phyloP scores from a whole-genome alignment of 2,113 vertebrate genomes.

The Etia nguti region DNA sequence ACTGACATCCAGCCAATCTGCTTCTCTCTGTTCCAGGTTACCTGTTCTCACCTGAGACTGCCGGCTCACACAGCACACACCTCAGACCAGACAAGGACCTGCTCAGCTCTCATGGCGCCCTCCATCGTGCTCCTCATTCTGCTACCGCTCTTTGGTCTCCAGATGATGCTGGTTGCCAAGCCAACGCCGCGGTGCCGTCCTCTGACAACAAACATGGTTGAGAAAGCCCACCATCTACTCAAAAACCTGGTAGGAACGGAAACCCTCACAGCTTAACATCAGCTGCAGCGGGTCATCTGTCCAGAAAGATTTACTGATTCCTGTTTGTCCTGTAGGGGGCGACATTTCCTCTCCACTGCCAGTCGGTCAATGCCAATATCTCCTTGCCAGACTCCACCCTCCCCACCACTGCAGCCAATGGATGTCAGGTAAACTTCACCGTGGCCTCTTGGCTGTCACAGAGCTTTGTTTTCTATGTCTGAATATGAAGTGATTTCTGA shows the following conservation, averaged over 20 bases:
- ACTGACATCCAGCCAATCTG: background rate
- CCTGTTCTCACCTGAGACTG: background rate
- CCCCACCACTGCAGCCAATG: background rate
- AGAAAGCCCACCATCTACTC: background rate
- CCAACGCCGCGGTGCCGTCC: background rate
- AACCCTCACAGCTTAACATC: background rate
- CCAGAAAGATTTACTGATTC: background rate
- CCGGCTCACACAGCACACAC: background rate
- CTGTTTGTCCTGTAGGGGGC: constrained; percentile 12
- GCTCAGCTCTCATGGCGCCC: background rate
- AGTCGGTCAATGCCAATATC: background rate
- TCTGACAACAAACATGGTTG: background rate
- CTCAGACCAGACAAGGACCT: background rate
- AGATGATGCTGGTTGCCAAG: background rate
- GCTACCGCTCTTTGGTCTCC: constrained; percentile 31
- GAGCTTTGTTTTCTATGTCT: background rate
- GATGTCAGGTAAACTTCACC: constrained; percentile 8
- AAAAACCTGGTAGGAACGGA: constrained; percentile 14
- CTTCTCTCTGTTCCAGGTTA: background rate
- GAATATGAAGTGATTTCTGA: background rate
- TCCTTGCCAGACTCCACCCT: constrained; percentile 11
- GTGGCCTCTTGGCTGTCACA: background rate
- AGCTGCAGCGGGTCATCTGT: background rate
- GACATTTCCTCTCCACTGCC: background rate
- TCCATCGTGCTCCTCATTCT: background rate